Evolutionary conservation across 53 echinoderm and acorn worm genomes (phyloP).

Genomic region (Crossaster papposus): DNA sequence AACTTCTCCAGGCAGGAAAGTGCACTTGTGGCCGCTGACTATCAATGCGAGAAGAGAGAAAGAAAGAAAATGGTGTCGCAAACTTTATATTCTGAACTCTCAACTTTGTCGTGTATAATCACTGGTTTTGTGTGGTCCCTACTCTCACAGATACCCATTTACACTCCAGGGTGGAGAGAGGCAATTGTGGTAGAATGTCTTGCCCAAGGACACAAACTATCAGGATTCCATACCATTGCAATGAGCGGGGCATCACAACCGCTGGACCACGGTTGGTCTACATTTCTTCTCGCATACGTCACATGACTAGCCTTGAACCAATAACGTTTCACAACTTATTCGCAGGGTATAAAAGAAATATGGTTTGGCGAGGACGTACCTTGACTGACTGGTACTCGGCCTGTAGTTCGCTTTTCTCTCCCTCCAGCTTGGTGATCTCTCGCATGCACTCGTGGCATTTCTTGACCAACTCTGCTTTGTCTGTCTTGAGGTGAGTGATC

Average conservation of each 20-base stretch:
- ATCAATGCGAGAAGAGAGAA: too few species aligned
- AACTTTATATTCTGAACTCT: not conserved
- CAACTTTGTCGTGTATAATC: not conserved
- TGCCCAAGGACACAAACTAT: too few species aligned
- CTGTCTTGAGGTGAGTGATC: slow-evolving; percentile 43
- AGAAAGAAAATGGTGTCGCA: not conserved
- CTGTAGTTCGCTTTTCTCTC: slow-evolving; percentile 42
- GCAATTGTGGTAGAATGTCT: too few species aligned
- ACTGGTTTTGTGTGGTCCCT: too few species aligned
- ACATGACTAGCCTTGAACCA: too few species aligned
- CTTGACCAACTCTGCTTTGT: slow-evolving; percentile 63
- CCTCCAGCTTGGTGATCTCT: not conserved
- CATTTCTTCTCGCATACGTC: too few species aligned
- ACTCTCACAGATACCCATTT: too few species aligned
- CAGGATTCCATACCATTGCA: too few species aligned
- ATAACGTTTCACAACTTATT: too few species aligned
- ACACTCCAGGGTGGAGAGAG: too few species aligned
- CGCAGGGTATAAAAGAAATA: not conserved
- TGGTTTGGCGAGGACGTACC: not conserved
- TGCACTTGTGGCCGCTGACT: slow-evolving; percentile 23
- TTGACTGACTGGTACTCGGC: slow-evolving; percentile 39
- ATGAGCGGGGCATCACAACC: too few species aligned
- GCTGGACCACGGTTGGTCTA: too few species aligned
- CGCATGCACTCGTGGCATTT: not conserved
- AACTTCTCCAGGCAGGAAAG: not conserved